Evolutionary conservation across 2,888 invertebrate genomes (phyloP).

Genomic region (Mycogona germanica): DNA sequence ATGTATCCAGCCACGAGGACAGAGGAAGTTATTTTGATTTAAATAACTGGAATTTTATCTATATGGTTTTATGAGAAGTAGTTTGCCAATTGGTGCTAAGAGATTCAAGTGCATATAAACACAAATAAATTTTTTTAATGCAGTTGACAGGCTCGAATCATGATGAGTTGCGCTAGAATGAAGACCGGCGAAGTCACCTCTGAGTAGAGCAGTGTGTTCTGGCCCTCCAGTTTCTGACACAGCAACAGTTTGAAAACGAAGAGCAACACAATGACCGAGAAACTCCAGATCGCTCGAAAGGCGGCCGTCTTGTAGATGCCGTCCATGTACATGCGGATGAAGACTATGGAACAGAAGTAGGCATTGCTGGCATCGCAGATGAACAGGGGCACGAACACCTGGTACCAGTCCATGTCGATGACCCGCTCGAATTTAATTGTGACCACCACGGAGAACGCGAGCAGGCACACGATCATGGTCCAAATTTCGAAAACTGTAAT

Average conservation of each 20-base stretch:
- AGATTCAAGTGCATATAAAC: no score
- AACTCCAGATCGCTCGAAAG: constrained; percentile 66
- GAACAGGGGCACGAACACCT: constrained; percentile 81
- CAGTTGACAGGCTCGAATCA: constrained; percentile 83
- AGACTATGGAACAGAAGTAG: constrained; percentile 90
- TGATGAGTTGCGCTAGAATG: constrained; percentile 74
- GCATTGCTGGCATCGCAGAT: constrained; percentile 83
- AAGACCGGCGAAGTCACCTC: constrained; percentile 88
- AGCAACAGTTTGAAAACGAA: constrained; percentile 84
- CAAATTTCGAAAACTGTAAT: constrained; percentile 92
- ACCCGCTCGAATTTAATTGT: constrained; percentile 62
- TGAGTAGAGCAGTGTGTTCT: constrained; percentile 69
- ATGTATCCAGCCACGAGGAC: no score
- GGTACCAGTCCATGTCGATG: constrained; percentile 61
- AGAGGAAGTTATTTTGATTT: no score
- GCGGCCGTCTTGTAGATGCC: constrained; percentile 53
- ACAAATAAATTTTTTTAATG: constrained; percentile 42
- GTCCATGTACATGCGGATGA: constrained; percentile 79
- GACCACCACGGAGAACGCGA: constrained; percentile 70
- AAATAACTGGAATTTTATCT: no score
- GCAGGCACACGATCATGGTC: constrained; percentile 68
- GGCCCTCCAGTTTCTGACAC: constrained; percentile 73
- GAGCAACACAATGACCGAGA: constrained; percentile 64
- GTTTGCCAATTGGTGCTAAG: no score
- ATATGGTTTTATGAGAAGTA: no score